A percentile compares a stretch with the other conserved stretches of the same genome.
Conservation (phyloP, 2,113 vertebrate genomes). For the Hirundichthys speculiger region DNA sequence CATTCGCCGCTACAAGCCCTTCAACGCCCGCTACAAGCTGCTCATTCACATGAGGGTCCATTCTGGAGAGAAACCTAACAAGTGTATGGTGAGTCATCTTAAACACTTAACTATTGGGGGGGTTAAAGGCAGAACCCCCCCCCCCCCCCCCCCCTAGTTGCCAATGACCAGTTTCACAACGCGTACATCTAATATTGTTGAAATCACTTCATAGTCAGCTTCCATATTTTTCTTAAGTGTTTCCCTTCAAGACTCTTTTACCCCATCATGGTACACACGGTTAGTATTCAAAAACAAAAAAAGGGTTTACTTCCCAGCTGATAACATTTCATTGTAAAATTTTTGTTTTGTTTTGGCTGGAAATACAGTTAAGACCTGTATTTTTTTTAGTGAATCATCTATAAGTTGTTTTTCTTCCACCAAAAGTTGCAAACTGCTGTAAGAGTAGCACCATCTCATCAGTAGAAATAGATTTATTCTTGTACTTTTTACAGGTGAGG, state of each 20-base stretch:
- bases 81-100: conserved; percentile 94
- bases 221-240: no score
- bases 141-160: background rate
- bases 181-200: background rate
- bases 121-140: no score
- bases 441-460: conserved; percentile 49
- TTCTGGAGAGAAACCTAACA: conserved; percentile 99
- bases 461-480: conserved; percentile 62
- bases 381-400: conserved; percentile 44
- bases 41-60: conserved; percentile 99
- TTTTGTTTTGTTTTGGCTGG: no score
- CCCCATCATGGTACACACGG: no score
- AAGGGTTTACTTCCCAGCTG: no score
- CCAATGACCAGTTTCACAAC: conserved; percentile 1
- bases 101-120: conserved; percentile 10
- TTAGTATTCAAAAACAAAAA: no score
- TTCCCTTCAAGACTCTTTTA: no score
- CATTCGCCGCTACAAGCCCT: conserved; percentile 96
- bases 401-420: background rate
- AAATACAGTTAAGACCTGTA: no score
- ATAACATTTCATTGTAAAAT: no score
- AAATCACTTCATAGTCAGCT: background rate
- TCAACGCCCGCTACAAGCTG: conserved; percentile 99
- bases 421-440: conserved; percentile 50
- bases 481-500: conserved; percentile 70